phyloP scores from a whole-genome alignment of 2,113 vertebrate species.

The Xyrauchen texanus region DNA sequence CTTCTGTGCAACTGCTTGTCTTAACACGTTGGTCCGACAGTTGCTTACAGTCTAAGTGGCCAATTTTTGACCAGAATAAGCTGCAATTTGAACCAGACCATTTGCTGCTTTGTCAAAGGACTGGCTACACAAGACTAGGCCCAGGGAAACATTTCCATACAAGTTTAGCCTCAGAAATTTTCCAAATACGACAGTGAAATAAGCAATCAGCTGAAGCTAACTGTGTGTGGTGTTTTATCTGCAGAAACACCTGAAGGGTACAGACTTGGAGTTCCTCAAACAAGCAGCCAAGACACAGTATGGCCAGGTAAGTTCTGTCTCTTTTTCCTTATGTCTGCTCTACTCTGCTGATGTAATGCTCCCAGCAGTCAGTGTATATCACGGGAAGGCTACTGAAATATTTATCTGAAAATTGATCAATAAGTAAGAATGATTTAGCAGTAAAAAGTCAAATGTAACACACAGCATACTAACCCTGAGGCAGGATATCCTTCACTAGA shows the following conservation, averaged over 20 bases:
- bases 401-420: constrained; percentile 53
- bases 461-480: constrained; percentile 31
- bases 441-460: constrained; percentile 23
- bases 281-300: constrained; percentile 77
- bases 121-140: too few relatives aligned
- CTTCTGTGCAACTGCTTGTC: too few relatives aligned
- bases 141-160: too few relatives aligned
- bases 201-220: neutral
- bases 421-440: constrained; percentile 39
- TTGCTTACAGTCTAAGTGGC: too few relatives aligned
- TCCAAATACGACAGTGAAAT: neutral
- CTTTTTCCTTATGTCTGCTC: neutral
- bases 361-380: too few relatives aligned
- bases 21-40: too few relatives aligned
- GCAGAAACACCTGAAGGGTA: constrained; percentile 82
- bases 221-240: constrained; percentile 30
- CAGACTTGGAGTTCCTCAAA: constrained; percentile 81
- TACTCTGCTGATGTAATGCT: constrained; percentile 13
- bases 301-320: constrained; percentile 79
- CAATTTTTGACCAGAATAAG: too few relatives aligned
- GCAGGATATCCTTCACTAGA: constrained; percentile 27
- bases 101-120: too few relatives aligned
- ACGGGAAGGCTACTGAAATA: constrained; percentile 42
- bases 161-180: too few relatives aligned
- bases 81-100: too few relatives aligned